Percentiles rank a stretch among this genome's conserved stretches.
These are phyloP conservation scores for Buphagus erythrorhynchus DNA, from an alignment of 2,797 vertebrate species.

Conservation along the genomic window DNA sequence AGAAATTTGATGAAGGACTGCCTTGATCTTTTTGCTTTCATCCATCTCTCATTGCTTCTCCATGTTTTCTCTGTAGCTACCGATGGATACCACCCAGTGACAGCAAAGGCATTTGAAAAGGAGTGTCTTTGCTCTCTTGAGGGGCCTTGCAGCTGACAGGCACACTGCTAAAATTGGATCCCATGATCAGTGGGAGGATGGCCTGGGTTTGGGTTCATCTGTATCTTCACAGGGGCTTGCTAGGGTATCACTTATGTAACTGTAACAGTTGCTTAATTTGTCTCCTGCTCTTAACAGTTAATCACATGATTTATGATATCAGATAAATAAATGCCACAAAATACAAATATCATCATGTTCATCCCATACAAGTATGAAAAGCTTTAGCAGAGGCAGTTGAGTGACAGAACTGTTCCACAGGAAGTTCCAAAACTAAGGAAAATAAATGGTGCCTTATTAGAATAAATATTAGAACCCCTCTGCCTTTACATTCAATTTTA, in stretches of 20 bases:
- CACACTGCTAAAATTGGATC: constrained; percentile 1
- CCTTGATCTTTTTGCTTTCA: constrained; percentile 51
- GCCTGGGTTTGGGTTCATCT: not conserved
- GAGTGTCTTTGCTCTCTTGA: not conserved
- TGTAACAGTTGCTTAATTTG: not conserved
- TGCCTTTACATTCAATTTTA: not conserved
- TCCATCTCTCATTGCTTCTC: constrained; percentile 5
- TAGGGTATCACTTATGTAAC: not conserved
- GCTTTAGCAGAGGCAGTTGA: not conserved
- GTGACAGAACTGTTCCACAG: not conserved
- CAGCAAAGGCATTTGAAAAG: constrained; percentile 18
- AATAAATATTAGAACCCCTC: not conserved
- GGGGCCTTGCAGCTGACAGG: not conserved
- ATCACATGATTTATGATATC: not conserved
- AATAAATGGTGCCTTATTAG: not conserved
- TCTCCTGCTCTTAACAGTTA: not conserved
- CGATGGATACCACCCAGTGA: constrained; percentile 35
- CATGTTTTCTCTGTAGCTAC: not conserved
- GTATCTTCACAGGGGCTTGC: not conserved
- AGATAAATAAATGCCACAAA: not conserved
- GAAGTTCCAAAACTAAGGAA: not conserved
- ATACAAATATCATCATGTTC: not conserved
- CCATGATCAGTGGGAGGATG: not conserved
- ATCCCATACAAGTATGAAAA: not conserved
- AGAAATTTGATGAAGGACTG: constrained; percentile 7